phyloP scores from a whole-genome alignment of 2,797 vertebrate species.

The Squalus acanthias region DNA sequence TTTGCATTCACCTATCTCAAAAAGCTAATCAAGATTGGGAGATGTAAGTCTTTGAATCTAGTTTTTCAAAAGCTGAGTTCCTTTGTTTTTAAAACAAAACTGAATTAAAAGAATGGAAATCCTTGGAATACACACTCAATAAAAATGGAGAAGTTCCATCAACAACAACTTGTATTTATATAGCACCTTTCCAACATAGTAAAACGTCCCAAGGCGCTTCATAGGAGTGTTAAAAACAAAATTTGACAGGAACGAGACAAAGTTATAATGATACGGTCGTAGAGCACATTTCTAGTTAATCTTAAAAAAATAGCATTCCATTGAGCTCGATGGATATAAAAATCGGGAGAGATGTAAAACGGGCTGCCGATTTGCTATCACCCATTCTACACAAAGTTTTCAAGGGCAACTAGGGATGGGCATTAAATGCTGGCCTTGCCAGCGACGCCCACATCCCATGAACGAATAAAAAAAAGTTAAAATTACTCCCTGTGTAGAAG shows the following conservation, averaged over 20 bases:
- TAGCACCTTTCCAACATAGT: too few relatives aligned
- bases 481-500: not conserved
- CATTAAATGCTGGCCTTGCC: too few relatives aligned
- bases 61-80: not conserved
- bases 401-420: too few relatives aligned
- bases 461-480: not conserved
- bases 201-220: too few relatives aligned
- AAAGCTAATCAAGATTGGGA: not conserved
- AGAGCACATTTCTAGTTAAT: not conserved
- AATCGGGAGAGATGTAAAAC: too few relatives aligned
- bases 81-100: not conserved
- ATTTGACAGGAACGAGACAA: not conserved
- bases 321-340: not conserved
- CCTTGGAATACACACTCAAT: not conserved
- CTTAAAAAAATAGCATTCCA: not conserved
- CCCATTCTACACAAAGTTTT: too few relatives aligned
- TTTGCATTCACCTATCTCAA: not conserved
- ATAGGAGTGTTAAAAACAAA: too few relatives aligned
- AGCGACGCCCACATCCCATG: too few relatives aligned
- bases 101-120: not conserved
- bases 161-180: too few relatives aligned
- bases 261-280: not conserved
- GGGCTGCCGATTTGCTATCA: too few relatives aligned
- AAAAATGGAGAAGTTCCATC: not conserved
- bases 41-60: not conserved